A percentile compares a stretch with the other conserved stretches of the same genome.
These are phyloP conservation scores for Crocuta crocuta DNA, from an alignment of 2,113 vertebrate genomes.

Conservation along the genomic window DNA sequence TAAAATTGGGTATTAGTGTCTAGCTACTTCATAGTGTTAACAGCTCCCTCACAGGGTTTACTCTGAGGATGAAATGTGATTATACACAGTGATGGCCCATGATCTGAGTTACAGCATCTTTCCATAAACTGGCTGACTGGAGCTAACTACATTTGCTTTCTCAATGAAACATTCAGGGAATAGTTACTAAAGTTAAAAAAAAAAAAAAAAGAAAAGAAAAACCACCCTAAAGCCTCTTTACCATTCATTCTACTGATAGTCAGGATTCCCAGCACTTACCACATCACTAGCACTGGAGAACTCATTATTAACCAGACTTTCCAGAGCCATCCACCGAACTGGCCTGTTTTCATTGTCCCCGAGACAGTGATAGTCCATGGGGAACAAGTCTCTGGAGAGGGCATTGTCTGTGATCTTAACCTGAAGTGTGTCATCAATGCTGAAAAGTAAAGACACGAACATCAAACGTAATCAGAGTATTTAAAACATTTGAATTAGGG, in stretches of 20 bases:
- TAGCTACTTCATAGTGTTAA: background rate
- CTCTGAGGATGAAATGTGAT: background rate
- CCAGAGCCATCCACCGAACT: constrained; percentile 99
- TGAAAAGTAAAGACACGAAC: constrained; percentile 79
- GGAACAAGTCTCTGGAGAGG: constrained; percentile 97
- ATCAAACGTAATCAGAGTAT: background rate
- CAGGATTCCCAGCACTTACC: constrained; percentile 87
- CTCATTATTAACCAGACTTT: constrained; percentile 98
- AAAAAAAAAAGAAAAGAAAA: background rate
- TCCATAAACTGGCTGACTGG: background rate
- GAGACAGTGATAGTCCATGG: constrained; percentile 99
- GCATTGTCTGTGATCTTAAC: constrained; percentile 99
- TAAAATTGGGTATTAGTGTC: background rate
- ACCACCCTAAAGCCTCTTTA: background rate
- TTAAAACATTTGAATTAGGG: background rate
- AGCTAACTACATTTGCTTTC: constrained; percentile 24
- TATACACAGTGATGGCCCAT: background rate
- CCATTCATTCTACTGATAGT: background rate
- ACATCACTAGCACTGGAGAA: constrained; percentile 98
- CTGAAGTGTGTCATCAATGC: constrained; percentile 98
- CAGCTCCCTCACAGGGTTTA: background rate
- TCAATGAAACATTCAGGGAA: background rate
- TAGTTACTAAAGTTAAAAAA: background rate
- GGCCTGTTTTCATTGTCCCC: constrained; percentile 99
- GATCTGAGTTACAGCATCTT: background rate